phyloP scores from a whole-genome alignment of 2,888 invertebrate species.

The Phymatocera aterrima region DNA sequence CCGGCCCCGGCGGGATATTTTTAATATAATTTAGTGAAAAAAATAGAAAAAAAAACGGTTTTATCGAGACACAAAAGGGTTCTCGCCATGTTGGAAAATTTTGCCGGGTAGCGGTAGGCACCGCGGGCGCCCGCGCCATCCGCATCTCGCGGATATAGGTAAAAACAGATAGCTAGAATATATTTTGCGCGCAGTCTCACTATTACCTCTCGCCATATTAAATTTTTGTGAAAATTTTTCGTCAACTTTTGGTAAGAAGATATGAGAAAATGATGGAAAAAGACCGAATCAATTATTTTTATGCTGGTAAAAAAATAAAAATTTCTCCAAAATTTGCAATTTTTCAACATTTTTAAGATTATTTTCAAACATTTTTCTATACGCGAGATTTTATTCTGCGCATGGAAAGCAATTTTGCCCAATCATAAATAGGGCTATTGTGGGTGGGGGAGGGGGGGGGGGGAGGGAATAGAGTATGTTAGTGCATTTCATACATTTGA shows the following conservation, averaged over 20 bases:
- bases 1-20: no score
- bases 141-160: constrained; percentile 31
- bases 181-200: constrained; percentile 64
- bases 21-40: not conserved
- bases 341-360: constrained; percentile 24
- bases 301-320: constrained; percentile 14
- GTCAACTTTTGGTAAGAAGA: constrained; percentile 6
- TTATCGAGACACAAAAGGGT: not conserved
- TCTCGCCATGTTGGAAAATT: constrained; percentile 40
- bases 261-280: not conserved
- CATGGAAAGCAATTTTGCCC: constrained; percentile 75
- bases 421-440: constrained; percentile 75
- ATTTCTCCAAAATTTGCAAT: not conserved
- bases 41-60: not conserved
- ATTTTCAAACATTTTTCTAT: constrained; percentile 37
- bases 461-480: constrained; percentile 73
- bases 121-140: constrained; percentile 45
- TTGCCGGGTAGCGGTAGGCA: constrained; percentile 15
- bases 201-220: constrained; percentile 68
- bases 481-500: constrained; percentile 74
- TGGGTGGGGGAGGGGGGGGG: no score
- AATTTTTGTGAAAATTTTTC: constrained; percentile 69
- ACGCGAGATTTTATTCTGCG: constrained; percentile 74
- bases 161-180: constrained; percentile 37
- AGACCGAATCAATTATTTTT: not conserved